Evolutionary conservation across 2,113 vertebrate genomes (phyloP).

Genomic region (Meles meles): DNA sequence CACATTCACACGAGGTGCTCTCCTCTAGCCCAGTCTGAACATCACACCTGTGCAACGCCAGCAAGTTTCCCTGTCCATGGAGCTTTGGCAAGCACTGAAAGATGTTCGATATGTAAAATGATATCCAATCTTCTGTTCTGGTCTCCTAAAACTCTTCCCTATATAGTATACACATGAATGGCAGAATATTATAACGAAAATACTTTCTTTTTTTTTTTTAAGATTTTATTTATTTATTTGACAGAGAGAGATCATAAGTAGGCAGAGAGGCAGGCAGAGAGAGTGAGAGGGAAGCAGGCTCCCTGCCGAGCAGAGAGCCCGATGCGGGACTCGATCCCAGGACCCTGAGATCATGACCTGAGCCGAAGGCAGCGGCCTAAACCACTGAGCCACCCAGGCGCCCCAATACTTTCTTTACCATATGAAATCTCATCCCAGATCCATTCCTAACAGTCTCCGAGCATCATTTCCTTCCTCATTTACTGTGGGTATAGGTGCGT

Average conservation of each 20-base stretch:
- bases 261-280: too few relatives aligned
- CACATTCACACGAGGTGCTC: not conserved
- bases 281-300: too few relatives aligned
- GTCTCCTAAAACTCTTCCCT: not conserved
- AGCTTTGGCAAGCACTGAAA: not conserved
- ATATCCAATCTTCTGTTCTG: not conserved
- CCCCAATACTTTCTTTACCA: not conserved
- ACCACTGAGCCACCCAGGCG: too few relatives aligned
- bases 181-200: not conserved
- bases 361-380: too few relatives aligned
- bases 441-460: not conserved
- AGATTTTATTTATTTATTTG: too few relatives aligned
- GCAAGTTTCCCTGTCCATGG: not conserved
- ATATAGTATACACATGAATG: not conserved
- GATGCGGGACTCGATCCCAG: too few relatives aligned
- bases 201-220: not conserved
- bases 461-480: not conserved
- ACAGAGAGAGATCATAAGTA: too few relatives aligned
- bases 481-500: not conserved
- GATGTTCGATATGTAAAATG: not conserved
- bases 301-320: too few relatives aligned
- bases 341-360: too few relatives aligned
- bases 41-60: not conserved
- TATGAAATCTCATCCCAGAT: not conserved
- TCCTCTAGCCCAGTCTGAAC: not conserved